Conservation (phyloP, 2,888 invertebrate genomes). For the Patella depressa region DNA sequence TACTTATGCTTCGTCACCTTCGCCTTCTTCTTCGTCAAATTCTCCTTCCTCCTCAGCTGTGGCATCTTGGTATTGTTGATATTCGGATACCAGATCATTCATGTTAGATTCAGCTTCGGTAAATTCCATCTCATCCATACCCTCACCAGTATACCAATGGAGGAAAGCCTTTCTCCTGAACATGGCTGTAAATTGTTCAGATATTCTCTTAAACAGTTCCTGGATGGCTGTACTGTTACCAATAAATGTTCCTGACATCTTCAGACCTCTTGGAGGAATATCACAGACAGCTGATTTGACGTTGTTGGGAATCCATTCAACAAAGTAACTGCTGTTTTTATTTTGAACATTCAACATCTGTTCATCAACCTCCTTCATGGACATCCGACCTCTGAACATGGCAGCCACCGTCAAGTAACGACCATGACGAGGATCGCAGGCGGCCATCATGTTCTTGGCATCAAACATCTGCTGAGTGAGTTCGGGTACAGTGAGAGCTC, state of each 20-base stretch:
- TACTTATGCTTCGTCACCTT: not conserved
- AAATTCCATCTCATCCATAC: slow-evolving; percentile 10
- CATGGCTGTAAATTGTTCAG: slow-evolving; percentile 6
- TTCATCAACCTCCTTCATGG: slow-evolving; percentile 7
- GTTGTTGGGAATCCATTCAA: slow-evolving; percentile 3
- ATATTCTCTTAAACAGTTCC: slow-evolving; percentile 1
- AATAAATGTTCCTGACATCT: slow-evolving; percentile 8
- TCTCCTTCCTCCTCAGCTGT: slow-evolving; percentile 4
- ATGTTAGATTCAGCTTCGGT: slow-evolving; percentile 9
- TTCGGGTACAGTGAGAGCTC: slow-evolving; percentile 9
- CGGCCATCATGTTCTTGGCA: slow-evolving; percentile 4
- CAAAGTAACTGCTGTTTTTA: slow-evolving; percentile 6
- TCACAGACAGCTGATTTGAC: slow-evolving; percentile 5
- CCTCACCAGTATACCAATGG: slow-evolving; percentile 9
- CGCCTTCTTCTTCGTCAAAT: slow-evolving; percentile 5
- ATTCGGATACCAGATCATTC: slow-evolving; percentile 10
- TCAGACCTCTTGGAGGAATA: slow-evolving; percentile 9
- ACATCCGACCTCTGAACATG: slow-evolving; percentile 10
- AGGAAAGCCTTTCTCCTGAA: slow-evolving; percentile 7
- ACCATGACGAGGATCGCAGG: slow-evolving; percentile 8
- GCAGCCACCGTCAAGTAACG: not conserved
- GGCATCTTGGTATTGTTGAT: slow-evolving; percentile 9
- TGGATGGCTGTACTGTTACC: not conserved
- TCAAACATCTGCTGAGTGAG: slow-evolving; percentile 3
- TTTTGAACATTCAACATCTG: slow-evolving; percentile 10